Evolutionary conservation across 1,140 invertebrate genomes (phyloP), one percentile per base, ranked within the genome.

Genomic region (Anoplolepis gracilipes): DNA sequence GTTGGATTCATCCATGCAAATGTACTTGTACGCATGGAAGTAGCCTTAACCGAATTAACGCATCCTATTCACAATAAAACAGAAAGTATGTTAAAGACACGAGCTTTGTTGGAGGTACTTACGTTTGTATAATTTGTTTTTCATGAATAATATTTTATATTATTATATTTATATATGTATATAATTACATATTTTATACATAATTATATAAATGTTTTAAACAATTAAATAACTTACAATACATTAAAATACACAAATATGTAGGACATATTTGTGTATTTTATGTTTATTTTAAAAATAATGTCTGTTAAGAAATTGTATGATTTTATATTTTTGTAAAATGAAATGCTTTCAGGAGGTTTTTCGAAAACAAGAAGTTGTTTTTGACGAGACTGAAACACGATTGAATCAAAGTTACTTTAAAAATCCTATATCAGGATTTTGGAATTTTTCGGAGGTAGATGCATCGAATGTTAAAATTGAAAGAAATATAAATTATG

Each of bases 1-100:
- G 84, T 89, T 22, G 93, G 93, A 55, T 92, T 93, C 42, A 16
- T 93, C 0, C 72, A 82, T 49, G 77, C 62, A 2, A 91, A 93
- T 67, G 64, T 33, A 28, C 86, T 94, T 28, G 79, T 92, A 10
- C 85, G 87, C 65, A 62, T 94, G 7, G 72, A 92, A 6, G 76
- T 89, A 0, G 67, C 75, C 8, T 61, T 93, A 16, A 84, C 10
- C 0, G 78, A 90, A 25, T 30, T 88, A 7, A 5, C 64, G 5
- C 81, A 69, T 36, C 85, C 87, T 0, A 46, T 86, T 42, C 67
- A 90, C 53, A 57, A 82, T 11, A 85, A 91, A 36, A 90, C 78
- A 1, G 75, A 87, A 49, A 90, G 85, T 19, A 64, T 93, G 5
- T n/a, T 91, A 1, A 64, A 86, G 30, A 77, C 88, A 25, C 91